phyloP scores from a whole-genome alignment of 1,140 invertebrate genomes.

The Drosophila baimaii region DNA sequence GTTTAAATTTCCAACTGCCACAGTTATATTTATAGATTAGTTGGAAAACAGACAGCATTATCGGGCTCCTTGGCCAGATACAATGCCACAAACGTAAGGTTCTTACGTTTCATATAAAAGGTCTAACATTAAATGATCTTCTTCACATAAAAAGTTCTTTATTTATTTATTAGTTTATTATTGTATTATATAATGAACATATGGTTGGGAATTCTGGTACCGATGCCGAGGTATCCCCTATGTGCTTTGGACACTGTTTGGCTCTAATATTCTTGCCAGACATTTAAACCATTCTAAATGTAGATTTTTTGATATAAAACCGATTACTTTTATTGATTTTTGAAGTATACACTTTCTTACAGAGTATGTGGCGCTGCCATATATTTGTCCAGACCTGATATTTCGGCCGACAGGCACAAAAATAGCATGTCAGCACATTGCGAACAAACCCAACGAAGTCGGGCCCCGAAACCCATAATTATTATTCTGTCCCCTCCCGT shows the following conservation, averaged over 20 bases:
- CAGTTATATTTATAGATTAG: conserved; percentile 44
- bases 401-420: conserved; percentile 10
- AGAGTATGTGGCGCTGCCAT: conserved; percentile 19
- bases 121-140: no score
- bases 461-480: conserved; percentile 63
- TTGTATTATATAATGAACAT: no score
- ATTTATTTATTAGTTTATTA: neutral
- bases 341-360: neutral
- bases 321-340: neutral
- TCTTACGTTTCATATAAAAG: neutral
- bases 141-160: neutral
- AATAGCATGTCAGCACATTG: conserved; percentile 75
- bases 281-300: no score
- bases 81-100: no score
- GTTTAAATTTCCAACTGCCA: conserved; percentile 72
- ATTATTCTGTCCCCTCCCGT: conserved; percentile 46
- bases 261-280: no score
- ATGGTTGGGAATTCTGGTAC: neutral
- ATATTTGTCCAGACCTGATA: neutral
- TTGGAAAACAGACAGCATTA: neutral
- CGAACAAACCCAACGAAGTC: conserved; percentile 42
- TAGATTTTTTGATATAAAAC: neutral
- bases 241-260: no score
- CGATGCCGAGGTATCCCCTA: no score
- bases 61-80: neutral